A percentile compares a stretch with the other conserved stretches of the same genome.
Evolutionary conservation across 2,797 vertebrate genomes (phyloP).

Genomic region (Crenichthys baileyi): DNA sequence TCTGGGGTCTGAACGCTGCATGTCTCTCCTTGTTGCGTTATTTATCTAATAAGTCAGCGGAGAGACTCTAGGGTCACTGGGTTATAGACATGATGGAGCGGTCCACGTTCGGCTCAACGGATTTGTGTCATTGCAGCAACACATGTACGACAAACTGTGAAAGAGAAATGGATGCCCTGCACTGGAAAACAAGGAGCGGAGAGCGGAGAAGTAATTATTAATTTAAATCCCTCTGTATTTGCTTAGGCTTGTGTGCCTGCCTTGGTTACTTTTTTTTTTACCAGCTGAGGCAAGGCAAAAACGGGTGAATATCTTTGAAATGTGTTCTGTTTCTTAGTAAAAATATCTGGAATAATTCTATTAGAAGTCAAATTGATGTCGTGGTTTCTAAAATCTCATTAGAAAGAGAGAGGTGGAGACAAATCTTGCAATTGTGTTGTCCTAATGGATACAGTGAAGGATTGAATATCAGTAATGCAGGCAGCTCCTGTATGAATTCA

Average conservation of each 20-base stretch:
- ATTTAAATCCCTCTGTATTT: conserved; percentile 6
- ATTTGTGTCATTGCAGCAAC: conserved; percentile 32
- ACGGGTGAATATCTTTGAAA: neutral
- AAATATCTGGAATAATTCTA: neutral
- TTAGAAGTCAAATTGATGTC: neutral
- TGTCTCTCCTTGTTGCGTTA: conserved; percentile 62
- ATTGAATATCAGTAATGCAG: conserved; percentile 1
- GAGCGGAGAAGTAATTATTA: conserved; percentile 3
- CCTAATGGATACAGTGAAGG: conserved; percentile 8
- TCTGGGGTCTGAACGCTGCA: conserved; percentile 50
- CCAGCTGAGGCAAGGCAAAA: conserved; percentile 2
- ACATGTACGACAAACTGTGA: conserved; percentile 17
- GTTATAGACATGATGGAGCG: conserved; percentile 60
- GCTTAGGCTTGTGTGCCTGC: neutral
- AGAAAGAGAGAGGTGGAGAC: neutral
- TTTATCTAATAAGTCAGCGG: conserved; percentile 68
- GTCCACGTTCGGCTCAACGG: conserved; percentile 33
- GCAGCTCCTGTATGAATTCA: neutral
- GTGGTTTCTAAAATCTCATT: conserved; percentile 1
- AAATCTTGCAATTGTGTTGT: conserved; percentile 1
- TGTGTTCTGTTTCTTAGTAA: neutral
- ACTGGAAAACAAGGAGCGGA: neutral
- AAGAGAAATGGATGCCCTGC: conserved; percentile 26
- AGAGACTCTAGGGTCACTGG: conserved; percentile 64
- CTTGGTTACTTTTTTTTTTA: neutral